A percentile compares a stretch with the other conserved stretches of the same genome.
Evolutionary conservation across 2,888 invertebrate genomes (phyloP).

Genomic region (Trichogramma evanescens): DNA sequence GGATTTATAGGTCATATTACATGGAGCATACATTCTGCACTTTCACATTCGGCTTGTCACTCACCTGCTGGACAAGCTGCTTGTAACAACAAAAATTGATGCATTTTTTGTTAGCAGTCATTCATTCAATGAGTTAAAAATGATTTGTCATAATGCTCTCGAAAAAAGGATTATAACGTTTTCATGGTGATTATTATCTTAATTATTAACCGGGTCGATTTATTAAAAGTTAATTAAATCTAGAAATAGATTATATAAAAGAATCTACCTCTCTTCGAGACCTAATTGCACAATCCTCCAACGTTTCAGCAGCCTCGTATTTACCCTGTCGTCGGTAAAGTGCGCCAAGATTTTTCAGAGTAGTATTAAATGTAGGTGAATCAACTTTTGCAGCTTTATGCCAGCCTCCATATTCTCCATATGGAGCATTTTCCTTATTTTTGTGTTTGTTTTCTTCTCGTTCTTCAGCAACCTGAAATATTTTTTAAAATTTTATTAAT

Average conservation of each 20-base stretch:
- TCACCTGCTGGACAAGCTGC: constrained; percentile 44
- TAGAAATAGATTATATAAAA: constrained; percentile 4
- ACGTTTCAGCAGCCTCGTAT: constrained; percentile 97
- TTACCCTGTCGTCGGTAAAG: constrained; percentile 97
- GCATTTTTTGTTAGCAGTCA: constrained; percentile 11
- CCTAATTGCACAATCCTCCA: constrained; percentile 95
- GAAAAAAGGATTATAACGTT: not conserved
- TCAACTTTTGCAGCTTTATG: constrained; percentile 98
- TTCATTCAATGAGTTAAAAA: constrained; percentile 8
- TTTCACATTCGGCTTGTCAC: constrained; percentile 25
- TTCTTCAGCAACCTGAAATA: constrained; percentile 84
- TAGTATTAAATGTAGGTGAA: constrained; percentile 94
- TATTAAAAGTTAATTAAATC: not conserved
- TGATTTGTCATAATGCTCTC: constrained; percentile 8
- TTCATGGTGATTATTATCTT: too few species aligned
- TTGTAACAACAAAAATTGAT: constrained; percentile 31
- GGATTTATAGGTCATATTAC: constrained; percentile 12
- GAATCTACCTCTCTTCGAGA: constrained; percentile 82
- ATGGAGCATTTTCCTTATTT: constrained; percentile 82
- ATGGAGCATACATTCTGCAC: constrained; percentile 18
- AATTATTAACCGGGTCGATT: too few species aligned
- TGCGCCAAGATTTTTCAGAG: constrained; percentile 95
- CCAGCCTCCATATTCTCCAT: constrained; percentile 91
- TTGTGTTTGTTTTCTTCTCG: constrained; percentile 91
- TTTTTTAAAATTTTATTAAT: too few species aligned